phyloP scores from a whole-genome alignment of 2,113 vertebrate genomes.

The Tetrao urogallus region DNA sequence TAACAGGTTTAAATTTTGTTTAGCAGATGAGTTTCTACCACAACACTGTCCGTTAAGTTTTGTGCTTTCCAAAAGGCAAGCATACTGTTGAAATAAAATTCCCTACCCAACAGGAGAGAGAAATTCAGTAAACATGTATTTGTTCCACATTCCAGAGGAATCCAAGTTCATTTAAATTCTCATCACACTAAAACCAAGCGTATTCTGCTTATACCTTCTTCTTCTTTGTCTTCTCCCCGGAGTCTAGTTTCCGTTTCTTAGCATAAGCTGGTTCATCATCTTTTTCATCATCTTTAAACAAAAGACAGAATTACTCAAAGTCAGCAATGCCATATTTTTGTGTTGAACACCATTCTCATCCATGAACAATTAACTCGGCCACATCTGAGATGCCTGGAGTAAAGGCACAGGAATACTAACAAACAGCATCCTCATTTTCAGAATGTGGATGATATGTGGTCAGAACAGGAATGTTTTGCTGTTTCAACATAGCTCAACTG shows the following conservation, averaged over 20 bases:
- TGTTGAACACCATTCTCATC: background rate
- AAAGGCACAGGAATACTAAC: background rate
- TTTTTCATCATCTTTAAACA: conserved; percentile 86
- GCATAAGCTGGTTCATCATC: conserved; percentile 73
- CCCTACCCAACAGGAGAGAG: background rate
- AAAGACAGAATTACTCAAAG: conserved; percentile 62
- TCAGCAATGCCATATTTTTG: background rate
- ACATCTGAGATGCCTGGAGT: background rate
- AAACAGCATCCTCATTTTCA: background rate
- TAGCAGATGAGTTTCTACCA: conserved; percentile 29
- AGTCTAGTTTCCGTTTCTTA: conserved; percentile 89
- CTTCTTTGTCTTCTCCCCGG: conserved; percentile 88
- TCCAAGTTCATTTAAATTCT: background rate
- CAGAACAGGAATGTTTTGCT: background rate
- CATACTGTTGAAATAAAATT: conserved; percentile 56
- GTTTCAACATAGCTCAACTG: background rate
- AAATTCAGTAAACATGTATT: conserved; percentile 7
- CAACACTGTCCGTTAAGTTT: conserved; percentile 28
- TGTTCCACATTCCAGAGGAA: conserved; percentile 18
- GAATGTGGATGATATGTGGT: background rate
- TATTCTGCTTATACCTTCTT: conserved; percentile 73
- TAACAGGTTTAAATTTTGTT: conserved; percentile 57
- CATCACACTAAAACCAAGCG: background rate
- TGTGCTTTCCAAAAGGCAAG: conserved; percentile 69
- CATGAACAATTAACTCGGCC: background rate